phyloP scores from a whole-genome alignment of 2,113 vertebrate species.

The Cynopterus brachyotis region DNA sequence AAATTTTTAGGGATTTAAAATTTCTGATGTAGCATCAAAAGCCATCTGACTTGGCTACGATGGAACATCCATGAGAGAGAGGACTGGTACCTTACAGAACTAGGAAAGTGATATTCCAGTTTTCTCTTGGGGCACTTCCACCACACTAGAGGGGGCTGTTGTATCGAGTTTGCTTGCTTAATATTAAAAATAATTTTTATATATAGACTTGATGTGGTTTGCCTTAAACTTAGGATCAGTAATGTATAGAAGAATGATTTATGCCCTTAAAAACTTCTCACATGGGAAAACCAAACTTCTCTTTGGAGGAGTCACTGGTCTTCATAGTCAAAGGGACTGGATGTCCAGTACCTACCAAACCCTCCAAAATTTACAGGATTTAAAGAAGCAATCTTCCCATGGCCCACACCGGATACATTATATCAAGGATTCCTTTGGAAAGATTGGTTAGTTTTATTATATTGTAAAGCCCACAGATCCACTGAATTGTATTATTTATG shows the following conservation, averaged over 20 bases:
- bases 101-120: background rate
- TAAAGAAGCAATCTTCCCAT: background rate
- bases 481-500: background rate
- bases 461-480: background rate
- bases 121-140: background rate
- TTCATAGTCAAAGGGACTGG: background rate
- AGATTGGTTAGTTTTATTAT: background rate
- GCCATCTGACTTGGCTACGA: background rate
- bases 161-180: constrained; percentile 40
- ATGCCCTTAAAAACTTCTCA: background rate
- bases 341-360: background rate
- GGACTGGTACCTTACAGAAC: background rate
- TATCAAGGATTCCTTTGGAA: background rate
- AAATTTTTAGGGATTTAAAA: background rate
- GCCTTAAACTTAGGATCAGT: background rate
- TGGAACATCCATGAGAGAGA: background rate
- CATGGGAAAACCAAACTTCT: background rate
- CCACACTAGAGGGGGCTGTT: constrained; percentile 75
- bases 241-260: background rate
- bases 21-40: background rate
- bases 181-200: background rate
- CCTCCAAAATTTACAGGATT: background rate
- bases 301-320: background rate
- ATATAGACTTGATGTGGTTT: background rate
- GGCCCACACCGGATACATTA: background rate